Evolutionary conservation across 1,140 invertebrate species (phyloP).

Genomic region (Rhopalosiphum maidis): DNA sequence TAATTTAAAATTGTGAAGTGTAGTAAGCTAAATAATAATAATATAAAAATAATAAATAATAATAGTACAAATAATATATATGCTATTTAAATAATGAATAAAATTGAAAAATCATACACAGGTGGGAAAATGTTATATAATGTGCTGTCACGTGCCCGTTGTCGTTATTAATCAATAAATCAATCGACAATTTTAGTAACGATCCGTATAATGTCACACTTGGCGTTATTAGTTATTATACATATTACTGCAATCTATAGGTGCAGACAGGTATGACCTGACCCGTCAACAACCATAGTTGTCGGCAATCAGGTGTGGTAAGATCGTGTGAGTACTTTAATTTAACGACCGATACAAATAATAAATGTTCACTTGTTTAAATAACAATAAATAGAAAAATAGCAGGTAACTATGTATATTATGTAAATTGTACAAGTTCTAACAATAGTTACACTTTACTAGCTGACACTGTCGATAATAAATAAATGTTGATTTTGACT

Average conservation of each 20-base stretch:
- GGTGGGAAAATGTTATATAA: neutral
- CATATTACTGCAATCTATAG: neutral
- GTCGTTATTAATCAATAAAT: neutral
- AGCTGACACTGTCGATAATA: neutral
- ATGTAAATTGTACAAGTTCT: neutral
- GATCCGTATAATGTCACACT: neutral
- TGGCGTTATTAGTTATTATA: neutral
- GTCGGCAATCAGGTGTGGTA: constrained; percentile 16
- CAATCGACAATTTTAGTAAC: neutral
- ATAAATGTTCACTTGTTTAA: neutral
- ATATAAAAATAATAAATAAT: too few species aligned
- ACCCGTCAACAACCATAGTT: neutral
- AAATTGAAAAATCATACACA: neutral
- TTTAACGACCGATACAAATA: neutral
- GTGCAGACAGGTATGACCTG: constrained; percentile 22
- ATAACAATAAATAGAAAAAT: neutral
- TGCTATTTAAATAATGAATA: neutral
- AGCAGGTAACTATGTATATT: neutral
- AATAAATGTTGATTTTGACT: neutral
- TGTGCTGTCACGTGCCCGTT: neutral
- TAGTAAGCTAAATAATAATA: neutral
- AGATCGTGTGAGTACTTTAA: neutral
- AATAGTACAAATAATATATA: too few species aligned
- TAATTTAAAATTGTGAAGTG: neutral
- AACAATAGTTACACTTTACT: neutral